Evolutionary conservation across 2,888 invertebrate species (phyloP).

Genomic region (Drosophila gaucha): DNA sequence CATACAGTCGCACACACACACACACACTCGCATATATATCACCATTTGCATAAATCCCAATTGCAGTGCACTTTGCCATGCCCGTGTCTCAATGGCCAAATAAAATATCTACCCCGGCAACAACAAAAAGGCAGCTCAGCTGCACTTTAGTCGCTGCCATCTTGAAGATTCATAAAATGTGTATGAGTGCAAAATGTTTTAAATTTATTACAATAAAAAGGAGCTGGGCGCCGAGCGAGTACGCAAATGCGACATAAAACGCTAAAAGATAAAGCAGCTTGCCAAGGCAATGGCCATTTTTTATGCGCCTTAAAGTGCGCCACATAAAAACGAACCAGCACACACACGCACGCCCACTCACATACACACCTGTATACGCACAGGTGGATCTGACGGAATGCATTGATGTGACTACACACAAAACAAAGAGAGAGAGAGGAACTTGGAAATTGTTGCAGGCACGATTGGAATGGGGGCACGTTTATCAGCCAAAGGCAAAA

Average conservation of each 20-base stretch:
- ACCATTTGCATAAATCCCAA: constrained; percentile 78
- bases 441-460: constrained; percentile 50
- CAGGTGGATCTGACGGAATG: constrained; percentile 50
- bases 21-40: constrained; percentile 50
- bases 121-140: constrained; percentile 52
- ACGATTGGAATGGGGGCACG: constrained; percentile 15
- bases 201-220: constrained; percentile 79
- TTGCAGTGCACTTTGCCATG: constrained; percentile 75
- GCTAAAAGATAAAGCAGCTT: constrained; percentile 73
- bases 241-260: constrained; percentile 78
- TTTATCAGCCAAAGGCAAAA: constrained; percentile 68
- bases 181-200: constrained; percentile 80
- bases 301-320: constrained; percentile 76
- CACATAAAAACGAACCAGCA: constrained; percentile 56
- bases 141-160: constrained; percentile 64
- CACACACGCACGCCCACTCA: constrained; percentile 8
- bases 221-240: constrained; percentile 57
- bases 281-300: constrained; percentile 62
- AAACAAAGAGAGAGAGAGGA: constrained; percentile 2
- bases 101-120: constrained; percentile 63
- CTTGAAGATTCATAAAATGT: constrained; percentile 77
- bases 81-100: constrained; percentile 76
- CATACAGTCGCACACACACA: constrained; percentile 3
- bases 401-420: constrained; percentile 57
- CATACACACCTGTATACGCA: constrained; percentile 7